A percentile compares a stretch with the other conserved stretches of the same genome.
Evolutionary conservation across 1,140 invertebrate species (phyloP).

Genomic region (Papilio glaucus): DNA sequence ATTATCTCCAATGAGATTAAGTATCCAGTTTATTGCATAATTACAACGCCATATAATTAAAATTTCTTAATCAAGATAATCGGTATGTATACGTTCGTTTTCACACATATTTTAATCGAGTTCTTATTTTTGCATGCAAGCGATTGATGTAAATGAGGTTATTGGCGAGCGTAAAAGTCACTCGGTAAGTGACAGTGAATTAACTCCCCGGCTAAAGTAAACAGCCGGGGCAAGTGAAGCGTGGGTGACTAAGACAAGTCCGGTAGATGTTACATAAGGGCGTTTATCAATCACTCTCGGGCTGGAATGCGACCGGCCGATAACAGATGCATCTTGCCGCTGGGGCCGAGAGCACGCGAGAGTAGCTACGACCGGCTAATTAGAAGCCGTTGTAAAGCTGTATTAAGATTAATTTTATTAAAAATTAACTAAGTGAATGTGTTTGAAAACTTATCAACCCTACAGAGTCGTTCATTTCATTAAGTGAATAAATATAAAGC

Average conservation of each 20-base stretch:
- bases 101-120: conserved; percentile 25
- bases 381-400: not conserved
- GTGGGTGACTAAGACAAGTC: conserved; percentile 31
- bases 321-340: conserved; percentile 27
- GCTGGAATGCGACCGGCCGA: conserved; percentile 5
- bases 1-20: conserved; percentile 12
- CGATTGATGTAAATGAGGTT: not conserved
- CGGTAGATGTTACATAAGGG: conserved; percentile 30
- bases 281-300: conserved; percentile 28
- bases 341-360: not conserved
- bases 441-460: not conserved
- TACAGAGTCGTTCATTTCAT: too few relatives aligned
- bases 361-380: conserved; percentile 21
- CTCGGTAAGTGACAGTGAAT: conserved; percentile 17
- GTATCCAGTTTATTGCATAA: conserved; percentile 20
- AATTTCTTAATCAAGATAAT: conserved; percentile 23
- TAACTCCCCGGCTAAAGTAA: not conserved
- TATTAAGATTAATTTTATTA: not conserved
- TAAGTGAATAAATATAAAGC: too few relatives aligned
- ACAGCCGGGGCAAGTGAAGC: conserved; percentile 2
- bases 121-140: not conserved
- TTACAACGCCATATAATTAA: conserved; percentile 3
- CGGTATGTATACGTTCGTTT: not conserved
- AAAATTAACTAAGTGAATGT: not conserved
- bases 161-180: conserved; percentile 9